Percentiles rank a stretch among this genome's conserved stretches.
Conservation (phyloP, 2,888 invertebrate genomes). For the Cynaeus angustus region DNA sequence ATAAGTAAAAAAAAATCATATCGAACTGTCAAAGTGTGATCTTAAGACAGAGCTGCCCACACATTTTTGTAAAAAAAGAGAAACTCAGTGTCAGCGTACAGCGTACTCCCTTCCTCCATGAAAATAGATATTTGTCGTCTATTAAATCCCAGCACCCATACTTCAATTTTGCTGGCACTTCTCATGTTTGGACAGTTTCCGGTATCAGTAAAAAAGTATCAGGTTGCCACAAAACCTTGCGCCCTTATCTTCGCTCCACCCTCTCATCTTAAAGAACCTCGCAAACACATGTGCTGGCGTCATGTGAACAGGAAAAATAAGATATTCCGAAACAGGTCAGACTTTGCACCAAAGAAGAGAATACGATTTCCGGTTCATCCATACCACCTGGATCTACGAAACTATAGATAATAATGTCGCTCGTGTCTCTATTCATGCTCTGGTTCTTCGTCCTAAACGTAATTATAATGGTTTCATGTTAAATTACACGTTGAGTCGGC, state of each 20-base stretch:
- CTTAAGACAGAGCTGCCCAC: no score
- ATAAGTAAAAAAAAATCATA: no score
- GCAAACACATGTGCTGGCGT: conserved; percentile 38
- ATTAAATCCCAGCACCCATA: not conserved
- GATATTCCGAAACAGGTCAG: conserved; percentile 29
- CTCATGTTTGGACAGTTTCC: conserved; percentile 26
- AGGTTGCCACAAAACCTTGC: conserved; percentile 32
- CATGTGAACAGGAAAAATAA: conserved; percentile 34
- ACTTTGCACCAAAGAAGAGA: conserved; percentile 33
- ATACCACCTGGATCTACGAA: conserved; percentile 30
- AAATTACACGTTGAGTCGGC: conserved; percentile 32
- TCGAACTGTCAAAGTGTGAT: no score
- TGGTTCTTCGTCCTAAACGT: conserved; percentile 30
- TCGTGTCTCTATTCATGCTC: conserved; percentile 42
- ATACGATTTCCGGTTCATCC: conserved; percentile 33
- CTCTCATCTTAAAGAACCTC: conserved; percentile 2
- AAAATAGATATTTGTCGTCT: not conserved
- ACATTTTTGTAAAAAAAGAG: no score
- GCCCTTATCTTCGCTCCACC: conserved; percentile 23
- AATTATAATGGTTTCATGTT: conserved; percentile 31
- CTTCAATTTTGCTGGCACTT: not conserved
- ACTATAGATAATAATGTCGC: conserved; percentile 16
- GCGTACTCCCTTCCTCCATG: not conserved
- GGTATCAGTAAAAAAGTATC: conserved; percentile 34
- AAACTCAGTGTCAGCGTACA: no score